Evolutionary conservation across 1,140 invertebrate genomes (phyloP).

Genomic region (Zophobas atratus): DNA sequence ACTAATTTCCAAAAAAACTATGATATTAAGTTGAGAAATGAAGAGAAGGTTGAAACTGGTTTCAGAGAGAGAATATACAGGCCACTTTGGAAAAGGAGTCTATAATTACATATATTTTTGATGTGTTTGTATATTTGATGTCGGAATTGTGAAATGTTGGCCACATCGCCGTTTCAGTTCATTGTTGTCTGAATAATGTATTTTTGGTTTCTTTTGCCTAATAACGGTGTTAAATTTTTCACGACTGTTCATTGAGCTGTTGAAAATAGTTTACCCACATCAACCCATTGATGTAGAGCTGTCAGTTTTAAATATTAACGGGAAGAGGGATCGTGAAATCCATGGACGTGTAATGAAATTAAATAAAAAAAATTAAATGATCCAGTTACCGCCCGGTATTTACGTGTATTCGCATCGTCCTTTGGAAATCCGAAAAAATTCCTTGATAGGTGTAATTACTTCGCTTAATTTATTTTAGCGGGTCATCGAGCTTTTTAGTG

Average conservation of each 20-base stretch:
- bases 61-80: too few species aligned
- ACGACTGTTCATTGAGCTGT: constrained; percentile 26
- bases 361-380: background rate
- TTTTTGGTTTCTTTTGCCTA: constrained; percentile 15
- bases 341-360: background rate
- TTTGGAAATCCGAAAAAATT: too few species aligned
- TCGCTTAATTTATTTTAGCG: constrained; percentile 3
- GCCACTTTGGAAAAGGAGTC: too few species aligned
- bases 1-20: too few species aligned
- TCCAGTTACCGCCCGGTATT: too few species aligned
- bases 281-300: constrained; percentile 33
- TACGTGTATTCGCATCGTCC: too few species aligned
- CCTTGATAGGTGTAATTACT: background rate
- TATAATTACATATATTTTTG: too few species aligned
- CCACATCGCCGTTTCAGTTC: background rate
- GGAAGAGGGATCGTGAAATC: constrained; percentile 33
- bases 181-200: constrained; percentile 16
- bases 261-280: constrained; percentile 46
- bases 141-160: too few species aligned
- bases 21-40: too few species aligned
- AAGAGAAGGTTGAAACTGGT: too few species aligned
- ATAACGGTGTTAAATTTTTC: constrained; percentile 21
- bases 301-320: constrained; percentile 41
- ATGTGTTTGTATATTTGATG: too few species aligned
- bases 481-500: background rate